Base-by-base conservation (phyloP, 2,888 invertebrate genomes). In the Euproctis similis region DNA sequence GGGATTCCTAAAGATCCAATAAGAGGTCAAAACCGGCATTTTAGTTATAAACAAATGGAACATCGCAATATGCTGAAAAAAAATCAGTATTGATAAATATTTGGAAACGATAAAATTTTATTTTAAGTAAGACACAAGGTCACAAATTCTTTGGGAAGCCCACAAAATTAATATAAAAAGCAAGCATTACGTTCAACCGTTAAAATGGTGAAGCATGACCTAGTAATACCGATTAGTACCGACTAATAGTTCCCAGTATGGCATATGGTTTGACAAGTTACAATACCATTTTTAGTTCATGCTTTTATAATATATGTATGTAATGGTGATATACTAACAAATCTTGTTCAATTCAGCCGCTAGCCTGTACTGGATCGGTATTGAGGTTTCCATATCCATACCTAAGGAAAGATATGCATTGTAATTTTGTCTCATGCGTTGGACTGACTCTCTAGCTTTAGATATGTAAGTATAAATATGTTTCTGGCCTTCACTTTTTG, bases 311-410 rank as follows among this genome's bases (percentile, higher is more conserved):
- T 19, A 19, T 8, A 49, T 48, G 46, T 59, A 49, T 14, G 14
- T 14, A 50, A 34, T 29, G 24, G 41, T 21, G 21, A 29, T 53
- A 68, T 80, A 80, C 80, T 80, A 78, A 80, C 80, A 78, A 72
- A 75, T 48, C 55, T 77, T 75, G 69, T 49, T 67, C 58, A 81
- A 56, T 54, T 76, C 76, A 31, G 68, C 67, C 53, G 68, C 64
- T 46, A 82, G 65, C 47, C 73, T 71, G 67, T 69, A 80, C 74
- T 69, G 77, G 64, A 73, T 68, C 65, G 75, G 61, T 66, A 75
- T 54, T 54, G 69, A 55, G 63, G 68, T 61, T 59, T 77, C 74
- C 62, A 71, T 57, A 58, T 80, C 77, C 68, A 69, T 59, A 77
- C 82, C 82, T 82, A 80, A 36, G 50, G 59, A 69, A 53, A 71